A percentile compares a stretch with the other conserved stretches of the same genome.
These are phyloP conservation scores for Nomada goodeniana DNA, from an alignment of 2,888 invertebrate species.

Conservation along the genomic window DNA sequence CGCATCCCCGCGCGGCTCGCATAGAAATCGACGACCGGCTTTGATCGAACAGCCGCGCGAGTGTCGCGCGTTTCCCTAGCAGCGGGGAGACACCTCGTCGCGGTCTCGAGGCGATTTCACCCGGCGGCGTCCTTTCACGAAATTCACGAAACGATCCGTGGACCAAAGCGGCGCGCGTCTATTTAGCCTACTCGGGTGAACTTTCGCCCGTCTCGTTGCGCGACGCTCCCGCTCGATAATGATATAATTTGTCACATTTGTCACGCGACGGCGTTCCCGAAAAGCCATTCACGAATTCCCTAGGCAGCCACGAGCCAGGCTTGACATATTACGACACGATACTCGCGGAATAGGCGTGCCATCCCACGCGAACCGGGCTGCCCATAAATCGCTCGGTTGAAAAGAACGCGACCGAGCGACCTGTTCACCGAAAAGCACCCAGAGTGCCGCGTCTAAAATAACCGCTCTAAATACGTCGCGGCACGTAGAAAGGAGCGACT, in stretches of 20 bases:
- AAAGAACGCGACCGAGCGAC: conserved; percentile 19
- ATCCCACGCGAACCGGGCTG: conserved; percentile 24
- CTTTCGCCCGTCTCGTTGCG: not conserved
- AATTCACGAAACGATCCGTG: conserved; percentile 19
- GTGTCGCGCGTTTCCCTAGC: conserved; percentile 61
- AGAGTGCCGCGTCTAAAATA: not conserved
- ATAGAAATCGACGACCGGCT: conserved; percentile 71
- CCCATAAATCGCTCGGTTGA: conserved; percentile 26
- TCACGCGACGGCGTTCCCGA: not conserved
- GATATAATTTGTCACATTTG: too few species aligned
- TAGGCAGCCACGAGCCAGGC: not conserved
- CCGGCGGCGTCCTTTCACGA: conserved; percentile 21
- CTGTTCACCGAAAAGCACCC: too few species aligned
- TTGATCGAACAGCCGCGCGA: conserved; percentile 44
- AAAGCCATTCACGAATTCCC: conserved; percentile 14
- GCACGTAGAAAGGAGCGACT: not conserved
- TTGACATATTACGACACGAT: conserved; percentile 23
- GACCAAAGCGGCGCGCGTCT: conserved; percentile 16
- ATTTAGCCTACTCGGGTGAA: conserved; percentile 6
- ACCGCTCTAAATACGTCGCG: not conserved
- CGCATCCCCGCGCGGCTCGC: conserved; percentile 25
- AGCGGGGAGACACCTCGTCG: conserved; percentile 61
- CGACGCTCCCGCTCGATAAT: not conserved
- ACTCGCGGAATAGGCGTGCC: conserved; percentile 30
- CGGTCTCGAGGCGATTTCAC: conserved; percentile 57